Percentiles rank a stretch among this genome's conserved stretches.
Evolutionary conservation across 2,797 vertebrate species (phyloP).

Genomic region (Phyllotis vaccarum): DNA sequence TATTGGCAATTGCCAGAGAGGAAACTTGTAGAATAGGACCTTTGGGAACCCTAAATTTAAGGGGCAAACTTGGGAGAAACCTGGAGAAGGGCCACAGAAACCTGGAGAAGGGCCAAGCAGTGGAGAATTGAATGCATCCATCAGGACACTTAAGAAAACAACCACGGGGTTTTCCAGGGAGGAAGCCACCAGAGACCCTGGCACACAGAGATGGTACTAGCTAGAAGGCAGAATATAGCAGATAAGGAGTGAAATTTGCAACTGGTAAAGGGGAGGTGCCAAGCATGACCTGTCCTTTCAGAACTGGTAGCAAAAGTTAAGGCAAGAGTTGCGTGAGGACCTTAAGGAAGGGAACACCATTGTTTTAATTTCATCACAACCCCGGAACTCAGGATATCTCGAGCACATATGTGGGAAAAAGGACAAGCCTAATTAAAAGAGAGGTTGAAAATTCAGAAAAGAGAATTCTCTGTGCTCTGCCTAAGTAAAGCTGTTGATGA

Average conservation of each 20-base stretch:
- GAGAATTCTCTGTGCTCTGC: not conserved
- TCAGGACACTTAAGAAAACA: too few species aligned
- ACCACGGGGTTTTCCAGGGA: too few species aligned
- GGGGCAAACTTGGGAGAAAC: too few species aligned
- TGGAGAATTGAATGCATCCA: too few species aligned
- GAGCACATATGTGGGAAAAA: not conserved
- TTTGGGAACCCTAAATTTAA: too few species aligned
- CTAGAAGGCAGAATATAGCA: not conserved
- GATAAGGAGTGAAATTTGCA: not conserved
- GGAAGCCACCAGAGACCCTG: too few species aligned
- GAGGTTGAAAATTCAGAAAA: not conserved
- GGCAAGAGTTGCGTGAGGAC: not conserved
- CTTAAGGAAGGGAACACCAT: not conserved
- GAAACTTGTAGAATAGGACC: too few species aligned
- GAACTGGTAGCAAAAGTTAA: not conserved
- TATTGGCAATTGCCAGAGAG: too few species aligned
- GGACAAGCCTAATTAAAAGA: not conserved
- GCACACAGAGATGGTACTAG: not conserved
- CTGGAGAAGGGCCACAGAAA: too few species aligned
- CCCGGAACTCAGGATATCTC: not conserved
- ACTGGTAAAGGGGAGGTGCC: not conserved
- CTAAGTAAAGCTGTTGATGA: not conserved
- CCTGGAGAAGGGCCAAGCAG: too few species aligned
- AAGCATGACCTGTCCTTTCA: not conserved
- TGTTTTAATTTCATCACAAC: not conserved